phyloP scores from a whole-genome alignment of 2,113 vertebrate genomes.

The Trichechus manatus region DNA sequence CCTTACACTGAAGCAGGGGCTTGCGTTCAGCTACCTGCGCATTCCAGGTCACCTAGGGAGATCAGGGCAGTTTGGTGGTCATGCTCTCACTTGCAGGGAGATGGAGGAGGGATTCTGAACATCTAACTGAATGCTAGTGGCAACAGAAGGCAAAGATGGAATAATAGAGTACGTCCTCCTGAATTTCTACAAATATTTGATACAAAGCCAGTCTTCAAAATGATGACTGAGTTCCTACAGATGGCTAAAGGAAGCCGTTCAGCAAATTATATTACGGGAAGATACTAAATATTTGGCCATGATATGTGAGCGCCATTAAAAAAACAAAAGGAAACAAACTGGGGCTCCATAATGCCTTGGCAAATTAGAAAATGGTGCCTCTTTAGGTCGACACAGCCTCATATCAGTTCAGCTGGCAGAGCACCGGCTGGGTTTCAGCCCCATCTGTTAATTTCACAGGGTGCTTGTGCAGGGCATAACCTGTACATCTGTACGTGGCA shows the following conservation, averaged over 20 bases:
- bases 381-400: background rate
- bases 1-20: background rate
- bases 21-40: background rate
- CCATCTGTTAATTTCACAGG: background rate
- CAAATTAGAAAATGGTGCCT: background rate
- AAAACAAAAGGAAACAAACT: conserved; percentile 53
- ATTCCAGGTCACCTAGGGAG: background rate
- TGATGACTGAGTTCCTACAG: conserved; percentile 33
- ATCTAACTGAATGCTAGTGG: background rate
- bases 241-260: conserved; percentile 13
- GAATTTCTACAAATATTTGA: background rate
- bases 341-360: background rate
- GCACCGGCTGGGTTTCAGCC: background rate
- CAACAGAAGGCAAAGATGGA: background rate
- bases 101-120: background rate
- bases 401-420: background rate
- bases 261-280: background rate
- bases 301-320: background rate
- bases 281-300: conserved; percentile 23
- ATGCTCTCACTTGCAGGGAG: background rate
- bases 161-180: background rate
- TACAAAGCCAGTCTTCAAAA: background rate
- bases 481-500: background rate
- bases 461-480: background rate
- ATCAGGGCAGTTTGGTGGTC: background rate